Base-by-base conservation (phyloP, 2,113 vertebrate species). In the Salvator merianae region DNA sequence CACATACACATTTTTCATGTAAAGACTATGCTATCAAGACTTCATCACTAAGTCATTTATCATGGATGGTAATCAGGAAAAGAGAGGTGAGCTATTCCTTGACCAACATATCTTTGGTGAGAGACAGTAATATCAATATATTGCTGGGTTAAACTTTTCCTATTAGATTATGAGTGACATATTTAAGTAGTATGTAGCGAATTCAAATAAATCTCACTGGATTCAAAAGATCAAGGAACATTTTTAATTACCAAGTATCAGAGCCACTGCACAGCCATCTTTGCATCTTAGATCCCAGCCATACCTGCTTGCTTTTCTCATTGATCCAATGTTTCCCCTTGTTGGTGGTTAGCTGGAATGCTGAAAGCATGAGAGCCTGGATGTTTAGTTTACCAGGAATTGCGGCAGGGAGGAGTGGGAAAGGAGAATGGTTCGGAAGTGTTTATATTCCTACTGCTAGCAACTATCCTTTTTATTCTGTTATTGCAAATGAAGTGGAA, bases 41-140 rank as follows among this genome's bases (percentile, higher is more conserved):
- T 59, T 70, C 12, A 34, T 79, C 63, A 68, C 69, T 30, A 68
- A 80, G 77, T 59, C 7, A 36, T 84, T 76, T 69, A 69, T 83
- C 82, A 34, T 69, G 16, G 24, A 74, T 9, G 30, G 38, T 75
- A 65, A 78, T 78, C 66, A 40, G 53, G 28, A 50, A 59, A 43
- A 55, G 68, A 20, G 68, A 69, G 40, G 73, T 38, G 20, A 26
- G 7, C 62, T 50, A 36, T 66, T 72, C 4, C 66, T 63, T 66
- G 9, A 72, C 36, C 18, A n/a, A 30, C 36, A 62, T n/a, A 47
- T 8, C 13, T 77, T 18, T 26, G 38, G 28, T 5, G 63, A 28
- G 12, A 84, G 69, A 70, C 38, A 73, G 30, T 22, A 20, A 5
- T 62, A 82, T 47, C 40, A 47, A 30, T 32, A 36, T 26, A 32